A percentile compares a stretch with the other conserved stretches of the same genome.
Conservation (phyloP, 1,140 invertebrate species). For the Scylla paramamosain region DNA sequence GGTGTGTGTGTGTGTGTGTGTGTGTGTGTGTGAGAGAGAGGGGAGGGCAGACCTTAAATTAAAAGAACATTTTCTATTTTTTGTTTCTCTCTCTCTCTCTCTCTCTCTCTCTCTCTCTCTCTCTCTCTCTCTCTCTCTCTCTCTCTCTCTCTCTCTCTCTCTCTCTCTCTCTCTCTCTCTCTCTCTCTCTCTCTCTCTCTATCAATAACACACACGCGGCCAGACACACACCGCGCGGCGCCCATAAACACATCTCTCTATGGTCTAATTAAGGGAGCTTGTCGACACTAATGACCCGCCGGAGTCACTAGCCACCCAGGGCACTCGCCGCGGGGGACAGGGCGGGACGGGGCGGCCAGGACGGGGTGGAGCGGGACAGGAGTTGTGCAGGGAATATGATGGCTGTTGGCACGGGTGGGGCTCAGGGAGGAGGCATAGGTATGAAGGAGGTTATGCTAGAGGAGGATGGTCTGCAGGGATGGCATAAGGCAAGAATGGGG, state of each 20-base stretch:
- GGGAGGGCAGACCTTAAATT: neutral
- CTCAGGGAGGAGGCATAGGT: neutral
- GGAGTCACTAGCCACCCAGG: neutral
- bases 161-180: no score
- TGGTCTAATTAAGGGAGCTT: conserved; percentile 22
- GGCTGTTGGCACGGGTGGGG: neutral
- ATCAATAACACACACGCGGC: neutral
- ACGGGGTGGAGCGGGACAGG: neutral
- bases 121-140: no score
- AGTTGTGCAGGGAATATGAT: neutral
- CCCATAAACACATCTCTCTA: neutral
- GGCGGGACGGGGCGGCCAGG: neutral
- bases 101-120: no score
- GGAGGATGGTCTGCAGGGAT: neutral
- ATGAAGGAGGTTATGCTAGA: neutral
- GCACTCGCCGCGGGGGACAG: neutral
- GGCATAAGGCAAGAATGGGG: neutral
- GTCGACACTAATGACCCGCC: neutral
- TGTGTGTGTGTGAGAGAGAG: neutral
- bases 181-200: neutral
- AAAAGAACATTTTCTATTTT: no score
- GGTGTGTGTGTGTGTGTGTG: no score
- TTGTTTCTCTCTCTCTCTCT: no score
- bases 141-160: no score
- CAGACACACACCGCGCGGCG: neutral